Evolutionary conservation across 2,113 vertebrate species (phyloP).

Genomic region (Xerus inauris): DNA sequence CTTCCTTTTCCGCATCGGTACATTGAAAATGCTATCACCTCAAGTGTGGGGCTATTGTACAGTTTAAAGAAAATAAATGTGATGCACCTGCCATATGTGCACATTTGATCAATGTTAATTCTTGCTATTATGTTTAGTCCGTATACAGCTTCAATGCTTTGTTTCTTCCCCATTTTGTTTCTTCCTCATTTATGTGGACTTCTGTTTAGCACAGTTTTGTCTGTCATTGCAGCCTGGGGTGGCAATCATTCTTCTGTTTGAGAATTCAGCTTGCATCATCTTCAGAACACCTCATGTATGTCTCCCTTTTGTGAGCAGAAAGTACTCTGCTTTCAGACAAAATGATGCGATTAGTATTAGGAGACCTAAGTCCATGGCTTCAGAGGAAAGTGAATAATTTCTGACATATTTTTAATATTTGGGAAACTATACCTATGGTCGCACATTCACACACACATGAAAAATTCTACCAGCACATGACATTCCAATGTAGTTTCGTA

Average conservation of each 20-base stretch:
- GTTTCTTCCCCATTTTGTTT: background rate
- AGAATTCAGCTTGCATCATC: background rate
- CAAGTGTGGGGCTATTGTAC: background rate
- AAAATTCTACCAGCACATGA: background rate
- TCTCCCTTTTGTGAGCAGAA: background rate
- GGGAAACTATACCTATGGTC: background rate
- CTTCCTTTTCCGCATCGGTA: background rate
- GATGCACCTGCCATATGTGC: background rate
- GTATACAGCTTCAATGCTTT: background rate
- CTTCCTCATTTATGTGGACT: background rate
- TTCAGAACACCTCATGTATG: accelerated
- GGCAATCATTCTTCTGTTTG: background rate
- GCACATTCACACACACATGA: background rate
- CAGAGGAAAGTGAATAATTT: background rate
- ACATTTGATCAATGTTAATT: background rate
- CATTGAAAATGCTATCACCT: background rate
- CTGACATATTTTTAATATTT: background rate
- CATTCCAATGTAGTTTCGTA: background rate
- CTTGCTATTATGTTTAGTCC: background rate
- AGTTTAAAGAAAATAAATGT: background rate
- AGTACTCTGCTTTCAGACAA: background rate
- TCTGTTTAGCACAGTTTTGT: background rate
- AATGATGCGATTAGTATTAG: background rate
- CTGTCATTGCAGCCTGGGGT: no score
- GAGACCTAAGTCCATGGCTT: background rate